Conservation (phyloP, 2,888 invertebrate species). For the Oscheius myriophilus region DNA sequence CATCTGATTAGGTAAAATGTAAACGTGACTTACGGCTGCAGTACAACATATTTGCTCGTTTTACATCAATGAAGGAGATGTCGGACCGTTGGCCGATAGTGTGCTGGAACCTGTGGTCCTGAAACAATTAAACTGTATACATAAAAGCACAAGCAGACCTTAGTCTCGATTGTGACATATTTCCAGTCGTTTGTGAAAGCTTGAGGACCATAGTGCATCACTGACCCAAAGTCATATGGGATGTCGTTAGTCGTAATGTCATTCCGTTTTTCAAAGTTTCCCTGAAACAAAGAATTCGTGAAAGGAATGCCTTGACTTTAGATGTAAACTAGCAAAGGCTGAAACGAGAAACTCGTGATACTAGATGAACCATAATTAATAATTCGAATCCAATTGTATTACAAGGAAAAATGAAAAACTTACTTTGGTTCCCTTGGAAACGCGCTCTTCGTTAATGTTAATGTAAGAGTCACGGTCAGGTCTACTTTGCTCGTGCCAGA, state of each 20-base stretch:
- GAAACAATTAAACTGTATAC: background rate
- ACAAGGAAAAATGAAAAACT: background rate
- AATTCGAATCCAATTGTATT: background rate
- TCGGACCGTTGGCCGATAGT: conserved; percentile 59
- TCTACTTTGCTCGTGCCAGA: conserved; percentile 60
- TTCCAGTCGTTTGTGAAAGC: conserved; percentile 58
- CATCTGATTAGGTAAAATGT: background rate
- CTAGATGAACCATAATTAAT: no score
- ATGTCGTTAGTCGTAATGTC: conserved; percentile 48
- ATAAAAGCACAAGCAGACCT: background rate
- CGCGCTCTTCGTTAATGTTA: conserved; percentile 53
- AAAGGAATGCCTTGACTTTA: no score
- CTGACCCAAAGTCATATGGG: conserved; percentile 57
- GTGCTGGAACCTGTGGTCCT: conserved; percentile 57
- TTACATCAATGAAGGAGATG: conserved; percentile 59
- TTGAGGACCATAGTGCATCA: conserved; percentile 62
- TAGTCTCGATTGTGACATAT: conserved; percentile 57
- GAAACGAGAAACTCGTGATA: no score
- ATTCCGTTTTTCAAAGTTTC: conserved; percentile 54
- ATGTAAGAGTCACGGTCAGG: conserved; percentile 56
- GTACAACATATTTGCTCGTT: conserved; percentile 54
- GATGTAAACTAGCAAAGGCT: no score
- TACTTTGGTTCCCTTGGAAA: conserved; percentile 47
- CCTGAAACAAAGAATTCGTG: conserved; percentile 30
- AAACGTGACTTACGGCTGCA: conserved; percentile 43